Evolutionary conservation across 2,888 invertebrate species (phyloP).

Genomic region (Macrosoma leucophasiata): DNA sequence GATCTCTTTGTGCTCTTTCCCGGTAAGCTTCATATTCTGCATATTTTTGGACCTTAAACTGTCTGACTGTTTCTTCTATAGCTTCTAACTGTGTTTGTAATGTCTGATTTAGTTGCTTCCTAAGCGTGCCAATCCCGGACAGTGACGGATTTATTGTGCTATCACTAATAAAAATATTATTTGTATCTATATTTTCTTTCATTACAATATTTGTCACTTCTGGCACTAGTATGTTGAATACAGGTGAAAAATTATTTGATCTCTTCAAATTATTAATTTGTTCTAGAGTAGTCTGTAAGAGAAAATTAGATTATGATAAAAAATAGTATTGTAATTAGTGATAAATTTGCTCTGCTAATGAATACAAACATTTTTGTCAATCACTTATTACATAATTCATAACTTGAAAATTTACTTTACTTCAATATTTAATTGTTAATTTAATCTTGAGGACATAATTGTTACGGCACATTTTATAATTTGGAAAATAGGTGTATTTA

Average conservation of each 20-base stretch:
- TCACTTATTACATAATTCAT: too few relatives aligned
- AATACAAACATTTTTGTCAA: too few relatives aligned
- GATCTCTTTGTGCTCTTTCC: conserved; percentile 83
- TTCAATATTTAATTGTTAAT: too few relatives aligned
- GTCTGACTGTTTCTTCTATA: conserved; percentile 84
- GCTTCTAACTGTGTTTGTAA: conserved; percentile 81
- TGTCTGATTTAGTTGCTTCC: conserved; percentile 80
- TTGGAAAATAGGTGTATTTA: too few relatives aligned
- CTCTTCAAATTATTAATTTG: conserved; percentile 77
- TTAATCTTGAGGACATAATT: too few relatives aligned
- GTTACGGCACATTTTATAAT: too few relatives aligned
- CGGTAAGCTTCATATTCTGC: conserved; percentile 82
- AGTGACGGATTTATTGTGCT: conserved; percentile 62
- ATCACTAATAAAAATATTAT: conserved; percentile 46
- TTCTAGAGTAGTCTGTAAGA: conserved; percentile 74
- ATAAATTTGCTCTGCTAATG: too few relatives aligned
- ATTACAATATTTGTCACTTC: conserved; percentile 66
- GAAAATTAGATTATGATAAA: conserved; percentile 17
- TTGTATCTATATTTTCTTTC: conserved; percentile 66
- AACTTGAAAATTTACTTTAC: too few relatives aligned
- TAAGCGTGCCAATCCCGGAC: conserved; percentile 75
- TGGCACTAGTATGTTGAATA: conserved; percentile 81
- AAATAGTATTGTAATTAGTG: too few relatives aligned
- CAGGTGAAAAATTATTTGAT: conserved; percentile 80
- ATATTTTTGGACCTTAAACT: conserved; percentile 85